Evolutionary conservation across 2,888 invertebrate species (phyloP), one percentile per base, ranked within the genome.

Genomic region (Eumacrocentrus americanus): DNA sequence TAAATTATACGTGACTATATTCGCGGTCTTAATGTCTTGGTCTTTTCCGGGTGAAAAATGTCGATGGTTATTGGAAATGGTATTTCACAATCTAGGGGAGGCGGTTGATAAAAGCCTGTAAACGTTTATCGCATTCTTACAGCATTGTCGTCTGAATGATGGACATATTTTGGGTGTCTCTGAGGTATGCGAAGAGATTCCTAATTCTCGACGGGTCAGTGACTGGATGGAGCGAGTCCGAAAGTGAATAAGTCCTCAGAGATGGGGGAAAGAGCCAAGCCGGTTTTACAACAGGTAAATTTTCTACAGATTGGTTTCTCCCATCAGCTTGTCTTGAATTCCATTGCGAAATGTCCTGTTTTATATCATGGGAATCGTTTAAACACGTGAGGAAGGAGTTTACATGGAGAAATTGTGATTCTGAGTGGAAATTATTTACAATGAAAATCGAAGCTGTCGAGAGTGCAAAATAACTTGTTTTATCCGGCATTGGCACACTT

Each of bases 181-280:
- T n/a, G n/a, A n/a, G n/a, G n/a, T n/a, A n/a, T n/a, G n/a, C n/a
- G n/a, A n/a, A n/a, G 44, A 25, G 12, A 37, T 71, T 68, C 67
- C 69, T 65, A 72, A 70, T 70, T 67, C 69, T 56, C 58, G 14
- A 50, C 67, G 61, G 73, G 74, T 72, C 73, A 70, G 70, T 61
- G 71, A 72, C 73, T 69, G 66, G 54, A 61, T 51, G 18, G 46
- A 60, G 61, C 63, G 60, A 62, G 62, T 66, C 67, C 67, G 66
- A 70, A 70, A 67, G 66, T 63, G n/a, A n/a, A n/a, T n/a, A n/a
- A n/a, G 64, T 47, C 50, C 61, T 58, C 65, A 58, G 58, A 52
- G 22, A 51, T 14, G 16, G 34, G 18, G n/a, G 20, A 34, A n/a
- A 20, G 25, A 14, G 34, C 50, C 29, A 44, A 62, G 61, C 59